These are phyloP conservation scores for Lasiurus cinereus DNA, from an alignment of 2,113 vertebrate species.

Conservation along the genomic window DNA sequence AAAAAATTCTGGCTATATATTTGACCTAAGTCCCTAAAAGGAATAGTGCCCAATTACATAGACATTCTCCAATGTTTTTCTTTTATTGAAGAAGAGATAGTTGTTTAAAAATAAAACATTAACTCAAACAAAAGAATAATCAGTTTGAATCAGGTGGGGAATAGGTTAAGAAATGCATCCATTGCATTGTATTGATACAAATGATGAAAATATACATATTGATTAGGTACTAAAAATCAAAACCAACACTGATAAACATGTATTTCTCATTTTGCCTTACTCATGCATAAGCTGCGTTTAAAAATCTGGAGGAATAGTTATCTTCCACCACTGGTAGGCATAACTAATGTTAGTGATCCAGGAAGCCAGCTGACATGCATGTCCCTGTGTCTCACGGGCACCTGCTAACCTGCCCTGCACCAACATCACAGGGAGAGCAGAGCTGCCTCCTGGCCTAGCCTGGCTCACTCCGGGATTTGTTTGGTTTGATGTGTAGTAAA, in stretches of 20 bases:
- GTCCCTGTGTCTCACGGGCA: neutral
- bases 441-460: neutral
- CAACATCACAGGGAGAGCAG: neutral
- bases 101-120: constrained; percentile 24
- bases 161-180: neutral
- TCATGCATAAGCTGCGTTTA: neutral
- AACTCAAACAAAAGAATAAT: neutral
- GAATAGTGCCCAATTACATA: neutral
- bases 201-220: neutral
- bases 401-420: neutral
- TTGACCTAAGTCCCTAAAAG: neutral
- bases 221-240: neutral
- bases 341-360: neutral
- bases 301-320: neutral
- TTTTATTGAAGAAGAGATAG: neutral
- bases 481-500: neutral
- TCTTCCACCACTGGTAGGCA: neutral
- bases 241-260: neutral
- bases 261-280: neutral
- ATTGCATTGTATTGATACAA: neutral
- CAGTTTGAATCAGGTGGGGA: neutral
- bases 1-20: neutral
- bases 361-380: accelerated
- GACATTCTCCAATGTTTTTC: neutral
- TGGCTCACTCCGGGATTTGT: neutral